A percentile compares a stretch with the other conserved stretches of the same genome.
Conservation (phyloP, 2,888 invertebrate species). For the Rhorus exstirpatorius region DNA sequence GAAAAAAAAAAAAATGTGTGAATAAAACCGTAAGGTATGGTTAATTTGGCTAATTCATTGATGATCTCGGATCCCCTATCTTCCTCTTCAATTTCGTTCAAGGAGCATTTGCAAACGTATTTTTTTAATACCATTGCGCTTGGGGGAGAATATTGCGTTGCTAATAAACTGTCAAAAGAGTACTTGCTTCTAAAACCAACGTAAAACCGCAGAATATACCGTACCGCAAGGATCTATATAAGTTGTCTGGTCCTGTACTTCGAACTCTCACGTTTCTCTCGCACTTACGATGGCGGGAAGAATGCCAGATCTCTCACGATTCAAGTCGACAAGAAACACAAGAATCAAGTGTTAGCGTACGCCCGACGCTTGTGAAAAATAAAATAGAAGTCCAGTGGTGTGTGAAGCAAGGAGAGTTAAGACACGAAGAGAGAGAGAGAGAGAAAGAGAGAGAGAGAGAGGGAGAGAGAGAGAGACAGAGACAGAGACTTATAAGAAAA, state of each 20-base stretch:
- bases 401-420: slow-evolving; percentile 37
- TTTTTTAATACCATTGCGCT: no score
- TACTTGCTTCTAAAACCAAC: neutral
- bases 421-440: slow-evolving; percentile 47
- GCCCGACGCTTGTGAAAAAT: slow-evolving; percentile 46
- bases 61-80: no score
- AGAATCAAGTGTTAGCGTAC: slow-evolving; percentile 53
- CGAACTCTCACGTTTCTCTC: slow-evolving; percentile 28
- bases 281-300: neutral
- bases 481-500: slow-evolving; percentile 37
- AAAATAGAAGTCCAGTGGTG: slow-evolving; percentile 42
- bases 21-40: no score
- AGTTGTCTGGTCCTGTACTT: slow-evolving; percentile 14
- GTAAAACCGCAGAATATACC: slow-evolving; percentile 6
- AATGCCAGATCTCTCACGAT: slow-evolving; percentile 27
- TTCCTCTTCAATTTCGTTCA: no score
- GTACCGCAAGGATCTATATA: slow-evolving; percentile 25
- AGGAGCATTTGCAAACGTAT: no score
- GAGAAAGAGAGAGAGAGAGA: no score
- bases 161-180: neutral
- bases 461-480: slow-evolving; percentile 46
- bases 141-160: no score
- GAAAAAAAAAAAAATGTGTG: no score
- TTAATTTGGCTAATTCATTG: no score
- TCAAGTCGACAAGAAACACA: slow-evolving; percentile 52